These are phyloP conservation scores for Tiphia femorata DNA, from an alignment of 2,888 invertebrate genomes.

Conservation along the genomic window DNA sequence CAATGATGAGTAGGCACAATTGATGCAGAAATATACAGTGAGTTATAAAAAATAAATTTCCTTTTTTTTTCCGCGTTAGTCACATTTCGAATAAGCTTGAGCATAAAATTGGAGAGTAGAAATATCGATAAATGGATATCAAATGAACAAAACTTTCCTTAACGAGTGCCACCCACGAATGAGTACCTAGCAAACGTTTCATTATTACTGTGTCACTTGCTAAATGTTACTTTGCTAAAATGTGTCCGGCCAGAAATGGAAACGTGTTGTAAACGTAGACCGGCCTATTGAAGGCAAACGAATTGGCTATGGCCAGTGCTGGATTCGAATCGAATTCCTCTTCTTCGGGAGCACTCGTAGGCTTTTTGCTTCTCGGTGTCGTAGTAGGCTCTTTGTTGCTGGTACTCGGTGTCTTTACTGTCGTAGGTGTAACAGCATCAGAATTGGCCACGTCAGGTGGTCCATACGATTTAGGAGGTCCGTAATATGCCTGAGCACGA, in stretches of 20 bases:
- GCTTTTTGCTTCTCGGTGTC: constrained; percentile 56
- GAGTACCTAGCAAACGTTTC: no score
- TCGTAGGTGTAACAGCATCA: constrained; percentile 30
- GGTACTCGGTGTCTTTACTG: constrained; percentile 22
- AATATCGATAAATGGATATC: no score
- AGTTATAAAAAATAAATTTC: no score
- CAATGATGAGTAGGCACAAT: no score
- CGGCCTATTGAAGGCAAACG: constrained; percentile 64
- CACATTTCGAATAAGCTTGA: no score
- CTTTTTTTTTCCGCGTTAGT: no score
- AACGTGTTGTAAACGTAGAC: constrained; percentile 61
- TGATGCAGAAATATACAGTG: no score
- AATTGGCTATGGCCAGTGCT: constrained; percentile 63
- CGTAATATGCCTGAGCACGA: constrained; percentile 42
- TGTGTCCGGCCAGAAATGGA: constrained; percentile 47
- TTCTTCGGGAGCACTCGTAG: constrained; percentile 41
- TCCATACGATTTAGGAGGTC: constrained; percentile 45
- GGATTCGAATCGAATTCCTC: constrained; percentile 56
- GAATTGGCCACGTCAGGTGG: constrained; percentile 36
- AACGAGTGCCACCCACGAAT: no score
- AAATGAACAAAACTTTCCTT: no score
- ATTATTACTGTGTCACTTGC: no score
- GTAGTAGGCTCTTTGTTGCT: constrained; percentile 43
- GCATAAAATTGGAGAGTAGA: no score
- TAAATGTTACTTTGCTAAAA: constrained; percentile 22